These are phyloP conservation scores for Thamnophis elegans DNA, from an alignment of 2,797 vertebrate genomes.

Conservation along the genomic window DNA sequence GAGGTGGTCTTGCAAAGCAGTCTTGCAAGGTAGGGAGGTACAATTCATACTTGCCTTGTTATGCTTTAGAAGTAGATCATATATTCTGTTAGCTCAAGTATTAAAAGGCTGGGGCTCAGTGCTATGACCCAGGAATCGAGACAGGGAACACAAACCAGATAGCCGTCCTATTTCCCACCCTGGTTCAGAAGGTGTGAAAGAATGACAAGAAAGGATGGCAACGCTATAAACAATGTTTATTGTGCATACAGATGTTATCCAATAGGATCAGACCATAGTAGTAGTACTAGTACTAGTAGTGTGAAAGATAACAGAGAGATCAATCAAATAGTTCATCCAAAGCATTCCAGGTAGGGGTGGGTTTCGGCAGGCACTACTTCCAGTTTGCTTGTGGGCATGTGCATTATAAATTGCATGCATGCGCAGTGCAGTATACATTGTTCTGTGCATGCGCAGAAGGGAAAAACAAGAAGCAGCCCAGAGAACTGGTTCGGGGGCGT, in stretches of 20 bases:
- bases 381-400: too few species aligned
- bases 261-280: neutral
- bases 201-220: neutral
- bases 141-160: neutral
- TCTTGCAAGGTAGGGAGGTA: neutral
- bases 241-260: neutral
- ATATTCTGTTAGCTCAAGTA: neutral
- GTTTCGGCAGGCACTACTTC: too few species aligned
- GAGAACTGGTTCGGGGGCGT: too few species aligned
- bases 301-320: neutral
- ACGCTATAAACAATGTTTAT: neutral
- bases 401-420: too few species aligned
- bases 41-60: neutral
- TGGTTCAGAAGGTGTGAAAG: neutral
- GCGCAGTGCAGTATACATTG: too few species aligned
- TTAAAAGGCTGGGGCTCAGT: neutral
- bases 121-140: neutral
- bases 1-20: too few species aligned
- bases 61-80: neutral
- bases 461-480: too few species aligned
- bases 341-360: too few species aligned
- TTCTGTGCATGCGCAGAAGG: too few species aligned
- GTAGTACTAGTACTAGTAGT: neutral
- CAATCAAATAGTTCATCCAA: neutral
- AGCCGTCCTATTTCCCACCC: neutral